Conservation (phyloP, 2,797 vertebrate species). For the Oreochromis mossambicus region DNA sequence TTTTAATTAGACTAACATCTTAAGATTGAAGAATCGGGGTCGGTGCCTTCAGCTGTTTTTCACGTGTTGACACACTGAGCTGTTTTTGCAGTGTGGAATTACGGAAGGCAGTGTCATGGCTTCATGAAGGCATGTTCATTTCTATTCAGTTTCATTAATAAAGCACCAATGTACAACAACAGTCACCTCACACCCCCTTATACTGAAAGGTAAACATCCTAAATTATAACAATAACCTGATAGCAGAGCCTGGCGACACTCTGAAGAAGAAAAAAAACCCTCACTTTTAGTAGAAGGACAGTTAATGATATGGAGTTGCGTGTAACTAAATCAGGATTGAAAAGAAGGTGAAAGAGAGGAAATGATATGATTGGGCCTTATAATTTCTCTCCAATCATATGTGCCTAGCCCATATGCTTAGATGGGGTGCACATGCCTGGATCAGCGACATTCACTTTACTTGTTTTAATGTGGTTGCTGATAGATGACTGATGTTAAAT, state of each 20-base stretch:
- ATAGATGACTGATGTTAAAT: neutral
- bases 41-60: neutral
- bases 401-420: neutral
- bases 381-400: neutral
- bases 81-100: neutral
- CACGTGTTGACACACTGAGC: neutral
- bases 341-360: neutral
- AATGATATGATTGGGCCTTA: neutral
- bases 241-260: accelerated
- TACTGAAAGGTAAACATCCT: neutral
- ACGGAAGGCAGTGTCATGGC: neutral
- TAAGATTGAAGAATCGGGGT: accelerated
- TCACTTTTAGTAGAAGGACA: neutral
- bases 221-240: neutral
- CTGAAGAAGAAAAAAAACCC: accelerated
- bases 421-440: neutral
- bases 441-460: neutral
- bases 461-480: neutral
- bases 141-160: neutral
- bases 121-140: neutral
- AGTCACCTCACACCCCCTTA: neutral
- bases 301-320: neutral
- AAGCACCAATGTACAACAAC: neutral
- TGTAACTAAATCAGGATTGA: neutral
- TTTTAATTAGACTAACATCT: neutral